Evolutionary conservation across 2,797 vertebrate genomes (phyloP).

Genomic region (Clarias platycephalus): DNA sequence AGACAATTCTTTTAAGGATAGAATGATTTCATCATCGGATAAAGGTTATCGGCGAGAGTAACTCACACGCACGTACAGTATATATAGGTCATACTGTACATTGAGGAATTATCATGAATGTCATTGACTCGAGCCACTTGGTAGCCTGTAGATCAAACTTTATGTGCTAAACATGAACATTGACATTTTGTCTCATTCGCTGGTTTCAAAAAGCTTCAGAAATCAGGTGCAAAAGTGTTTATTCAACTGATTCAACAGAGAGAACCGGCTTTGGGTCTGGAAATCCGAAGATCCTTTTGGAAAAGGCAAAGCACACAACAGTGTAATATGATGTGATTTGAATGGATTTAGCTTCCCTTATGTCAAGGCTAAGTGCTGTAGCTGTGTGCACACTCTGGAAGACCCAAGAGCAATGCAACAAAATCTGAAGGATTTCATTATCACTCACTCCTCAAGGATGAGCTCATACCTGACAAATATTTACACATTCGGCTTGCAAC

Average conservation of each 20-base stretch:
- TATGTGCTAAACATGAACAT: background rate
- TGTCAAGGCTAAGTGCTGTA: slow-evolving; percentile 36
- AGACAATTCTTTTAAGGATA: background rate
- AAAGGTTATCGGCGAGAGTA: background rate
- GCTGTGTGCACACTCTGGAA: slow-evolving; percentile 42
- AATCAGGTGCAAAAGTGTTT: slow-evolving; percentile 30
- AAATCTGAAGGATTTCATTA: slow-evolving; percentile 48
- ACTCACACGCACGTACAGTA: background rate
- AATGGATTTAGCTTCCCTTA: slow-evolving; percentile 50
- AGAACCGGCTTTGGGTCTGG: slow-evolving; percentile 5
- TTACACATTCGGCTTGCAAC: slow-evolving; percentile 33
- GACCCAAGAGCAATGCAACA: slow-evolving; percentile 49
- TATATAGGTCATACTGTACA: background rate
- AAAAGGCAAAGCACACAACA: slow-evolving; percentile 50
- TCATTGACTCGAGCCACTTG: background rate
- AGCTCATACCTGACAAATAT: slow-evolving; percentile 41
- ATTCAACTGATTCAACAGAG: slow-evolving; percentile 9
- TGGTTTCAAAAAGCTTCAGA: background rate
- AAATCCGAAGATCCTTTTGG: slow-evolving; percentile 41
- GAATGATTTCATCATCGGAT: background rate
- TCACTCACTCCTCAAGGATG: slow-evolving; percentile 36
- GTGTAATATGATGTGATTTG: slow-evolving; percentile 54
- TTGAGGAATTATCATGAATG: background rate
- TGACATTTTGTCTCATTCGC: background rate
- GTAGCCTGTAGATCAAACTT: background rate